Percentiles rank a stretch among this genome's conserved stretches.
These are phyloP conservation scores for Lerista edwardsae DNA, from an alignment of 2,797 vertebrate genomes.

Conservation along the genomic window DNA sequence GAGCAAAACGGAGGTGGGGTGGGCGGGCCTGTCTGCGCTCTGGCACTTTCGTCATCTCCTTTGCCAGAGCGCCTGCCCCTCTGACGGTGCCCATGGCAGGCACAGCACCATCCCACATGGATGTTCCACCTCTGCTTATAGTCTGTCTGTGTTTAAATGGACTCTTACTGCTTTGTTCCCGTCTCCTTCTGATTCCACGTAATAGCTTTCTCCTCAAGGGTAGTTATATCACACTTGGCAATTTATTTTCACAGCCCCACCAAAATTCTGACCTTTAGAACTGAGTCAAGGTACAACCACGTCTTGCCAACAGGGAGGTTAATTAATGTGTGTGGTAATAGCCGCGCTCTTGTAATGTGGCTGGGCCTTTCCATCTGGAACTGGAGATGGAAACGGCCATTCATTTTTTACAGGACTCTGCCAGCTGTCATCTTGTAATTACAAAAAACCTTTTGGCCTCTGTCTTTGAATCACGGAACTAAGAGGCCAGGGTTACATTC, in stretches of 20 bases:
- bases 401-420: background rate
- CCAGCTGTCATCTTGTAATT: conserved; percentile 15
- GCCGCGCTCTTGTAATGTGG: background rate
- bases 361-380: conserved; percentile 10
- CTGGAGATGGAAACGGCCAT: conserved; percentile 5
- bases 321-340: background rate
- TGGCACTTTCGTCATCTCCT: too few relatives aligned
- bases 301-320: background rate
- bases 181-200: background rate
- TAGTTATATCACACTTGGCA: background rate
- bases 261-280: background rate
- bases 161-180: background rate
- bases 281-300: background rate
- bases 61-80: too few relatives aligned
- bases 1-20: too few relatives aligned
- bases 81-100: too few relatives aligned
- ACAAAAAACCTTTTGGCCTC: background rate
- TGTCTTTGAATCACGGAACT: conserved; percentile 4
- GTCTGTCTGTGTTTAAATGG: too few relatives aligned
- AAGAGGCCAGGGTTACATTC: conserved; percentile 27
- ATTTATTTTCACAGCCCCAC: background rate
- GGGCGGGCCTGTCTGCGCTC: too few relatives aligned
- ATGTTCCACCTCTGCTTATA: too few relatives aligned
- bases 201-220: background rate
- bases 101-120: too few relatives aligned